Base-by-base conservation (phyloP, 2,888 invertebrate genomes). In the Platycnemis pennipes region DNA sequence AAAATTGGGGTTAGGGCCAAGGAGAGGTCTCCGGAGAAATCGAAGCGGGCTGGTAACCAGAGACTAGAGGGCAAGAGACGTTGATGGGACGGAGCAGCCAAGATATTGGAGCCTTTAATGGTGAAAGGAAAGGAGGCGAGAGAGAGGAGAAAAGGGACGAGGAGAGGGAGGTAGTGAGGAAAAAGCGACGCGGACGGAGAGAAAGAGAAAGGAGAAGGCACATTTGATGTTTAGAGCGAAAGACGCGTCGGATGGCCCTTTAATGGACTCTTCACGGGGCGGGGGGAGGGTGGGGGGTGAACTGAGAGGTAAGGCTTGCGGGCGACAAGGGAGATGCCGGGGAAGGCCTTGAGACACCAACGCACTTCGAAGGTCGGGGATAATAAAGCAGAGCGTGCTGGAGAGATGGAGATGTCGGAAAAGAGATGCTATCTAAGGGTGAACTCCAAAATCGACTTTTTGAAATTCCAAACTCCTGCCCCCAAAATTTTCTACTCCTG, bases 51-150 rank as follows among this genome's bases (percentile, higher is more conserved):
- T 13, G 13, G 77, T 77, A 37, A 77, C 37, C 11, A 37, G 11
- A 37, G 63, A 22, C 63, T n/a, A 63, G 63, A 63, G 26, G 63
- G 63, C 37, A 77, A 77, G 77, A 37, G 77, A 77, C 1, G 77
- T 37, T 37, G 77, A 37, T 37, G 77, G 3, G 77, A 37, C 13
- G 37, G 37, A 37, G 77, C 13, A 37, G 77, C 77, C 63, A 26
- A 31, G 77, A 37, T 77, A 77, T 37, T 77, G 77, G 77, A 77
- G 11, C 77, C 37, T 77, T 77, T 77, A 77, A 77, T 77, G 77
- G 77, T 37, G 77, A 19, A 49, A 19, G 19, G 49, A 49, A 19
- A 49, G 31, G 49, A 19, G 49, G 45, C 1, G 31, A 37, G 11
- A 49, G 91, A 26, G 26, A 13, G n/a, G 31, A 44, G 42, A n/a